Conservation (phyloP, 2,888 invertebrate genomes). For the Pyrgus malvae region DNA sequence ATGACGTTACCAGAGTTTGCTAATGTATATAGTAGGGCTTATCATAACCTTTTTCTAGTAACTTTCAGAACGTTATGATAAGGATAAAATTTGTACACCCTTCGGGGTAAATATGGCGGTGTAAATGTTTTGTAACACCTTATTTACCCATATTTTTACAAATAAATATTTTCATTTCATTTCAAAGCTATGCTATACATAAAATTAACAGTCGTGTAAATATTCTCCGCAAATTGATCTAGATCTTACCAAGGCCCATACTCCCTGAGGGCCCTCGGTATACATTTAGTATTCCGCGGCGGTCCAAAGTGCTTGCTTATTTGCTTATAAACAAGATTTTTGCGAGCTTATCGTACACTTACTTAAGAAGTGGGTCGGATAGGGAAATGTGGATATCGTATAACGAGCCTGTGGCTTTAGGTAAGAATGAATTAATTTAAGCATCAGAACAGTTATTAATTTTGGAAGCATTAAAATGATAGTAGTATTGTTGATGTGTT, state of each 20-base stretch:
- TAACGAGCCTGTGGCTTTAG: not conserved
- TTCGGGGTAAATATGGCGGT: too few relatives aligned
- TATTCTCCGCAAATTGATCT: not conserved
- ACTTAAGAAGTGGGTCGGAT: not conserved
- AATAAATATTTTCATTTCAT: not conserved
- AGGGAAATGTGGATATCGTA: slow-evolving; percentile 2
- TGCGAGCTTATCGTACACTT: not conserved
- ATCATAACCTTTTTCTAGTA: too few relatives aligned
- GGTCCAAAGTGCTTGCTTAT: not conserved
- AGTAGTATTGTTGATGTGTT: too few relatives aligned
- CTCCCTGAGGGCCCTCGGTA: not conserved
- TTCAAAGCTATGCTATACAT: too few relatives aligned
- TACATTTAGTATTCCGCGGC: slow-evolving; percentile 9
- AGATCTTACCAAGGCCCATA: not conserved
- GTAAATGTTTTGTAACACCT: too few relatives aligned
- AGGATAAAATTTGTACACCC: too few relatives aligned
- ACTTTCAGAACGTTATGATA: too few relatives aligned
- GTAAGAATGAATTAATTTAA: not conserved
- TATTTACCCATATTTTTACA: not conserved
- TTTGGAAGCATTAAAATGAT: not conserved
- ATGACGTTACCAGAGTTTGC: too few relatives aligned
- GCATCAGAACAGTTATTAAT: not conserved
- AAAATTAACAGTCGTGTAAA: not conserved
- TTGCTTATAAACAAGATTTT: slow-evolving; percentile 2
- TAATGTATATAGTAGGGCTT: too few relatives aligned